phyloP scores from a whole-genome alignment of 53 echinoderm and acorn worm species.

The Hippasteria phrygiana region DNA sequence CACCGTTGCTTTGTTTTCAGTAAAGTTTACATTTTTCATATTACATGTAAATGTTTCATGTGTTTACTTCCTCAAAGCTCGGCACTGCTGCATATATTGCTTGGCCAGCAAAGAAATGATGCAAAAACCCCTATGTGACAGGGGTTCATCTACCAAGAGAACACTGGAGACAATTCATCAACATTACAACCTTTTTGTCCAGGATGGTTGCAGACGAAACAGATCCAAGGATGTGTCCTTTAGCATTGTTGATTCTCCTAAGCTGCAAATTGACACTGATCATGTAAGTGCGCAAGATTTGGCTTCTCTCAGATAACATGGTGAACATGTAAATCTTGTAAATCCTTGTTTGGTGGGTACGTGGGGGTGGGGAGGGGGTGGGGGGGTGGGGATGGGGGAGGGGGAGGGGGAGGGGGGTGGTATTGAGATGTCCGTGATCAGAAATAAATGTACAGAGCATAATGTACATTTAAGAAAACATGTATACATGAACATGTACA shows the following conservation, averaged over 20 bases:
- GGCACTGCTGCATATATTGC: conserved; percentile 53
- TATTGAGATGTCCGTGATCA: no score
- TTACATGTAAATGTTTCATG: no score
- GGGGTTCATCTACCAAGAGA: background rate
- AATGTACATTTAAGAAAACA: background rate
- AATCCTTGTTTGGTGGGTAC: no score
- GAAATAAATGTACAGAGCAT: no score
- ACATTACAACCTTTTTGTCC: conserved; percentile 5
- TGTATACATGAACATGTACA: background rate
- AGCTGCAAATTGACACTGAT: background rate
- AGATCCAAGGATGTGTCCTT: conserved; percentile 33
- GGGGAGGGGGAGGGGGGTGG: no score
- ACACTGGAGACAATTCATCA: background rate
- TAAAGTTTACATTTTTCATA: no score
- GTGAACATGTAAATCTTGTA: no score
- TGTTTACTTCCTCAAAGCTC: conserved; percentile 2
- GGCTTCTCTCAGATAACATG: no score
- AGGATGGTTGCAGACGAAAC: conserved; percentile 1
- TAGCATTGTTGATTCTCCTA: conserved; percentile 10
- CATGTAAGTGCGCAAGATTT: no score
- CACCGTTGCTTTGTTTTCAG: no score
- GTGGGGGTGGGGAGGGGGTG: no score
- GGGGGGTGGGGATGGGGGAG: no score
- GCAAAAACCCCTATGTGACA: conserved; percentile 2
- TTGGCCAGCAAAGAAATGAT: conserved; percentile 12